phyloP scores from a whole-genome alignment of 2,113 vertebrate genomes.

The Chionomys nivalis region DNA sequence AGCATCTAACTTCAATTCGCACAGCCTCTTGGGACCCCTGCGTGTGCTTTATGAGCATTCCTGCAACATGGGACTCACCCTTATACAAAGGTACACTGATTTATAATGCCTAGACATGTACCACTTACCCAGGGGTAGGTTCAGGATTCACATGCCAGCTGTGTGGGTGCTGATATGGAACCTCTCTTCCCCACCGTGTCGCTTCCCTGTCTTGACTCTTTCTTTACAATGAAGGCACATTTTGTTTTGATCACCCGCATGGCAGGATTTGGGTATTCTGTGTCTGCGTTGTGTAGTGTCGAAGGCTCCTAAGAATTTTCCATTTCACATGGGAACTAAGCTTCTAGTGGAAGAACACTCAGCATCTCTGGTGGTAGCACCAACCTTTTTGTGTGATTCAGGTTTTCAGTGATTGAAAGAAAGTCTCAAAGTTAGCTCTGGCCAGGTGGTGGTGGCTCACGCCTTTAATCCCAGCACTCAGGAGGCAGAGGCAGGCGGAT shows the following conservation, averaged over 20 bases:
- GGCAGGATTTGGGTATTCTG: not conserved
- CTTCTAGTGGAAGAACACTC: not conserved
- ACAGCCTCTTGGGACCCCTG: not conserved
- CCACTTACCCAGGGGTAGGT: fast-evolving
- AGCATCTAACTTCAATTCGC: not conserved
- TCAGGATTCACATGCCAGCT: not conserved
- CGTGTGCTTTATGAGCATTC: not conserved
- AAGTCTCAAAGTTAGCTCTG: not conserved
- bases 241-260: not conserved
- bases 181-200: not conserved
- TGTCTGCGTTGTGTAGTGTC: not conserved
- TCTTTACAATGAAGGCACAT: not conserved
- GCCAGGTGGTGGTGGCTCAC: no score
- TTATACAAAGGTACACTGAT: not conserved
- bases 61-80: not conserved
- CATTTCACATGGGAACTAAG: not conserved
- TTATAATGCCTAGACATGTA: not conserved
- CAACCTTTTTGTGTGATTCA: not conserved
- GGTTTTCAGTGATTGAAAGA: not conserved
- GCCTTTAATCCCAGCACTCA: no score
- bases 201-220: not conserved
- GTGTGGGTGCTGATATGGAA: not conserved
- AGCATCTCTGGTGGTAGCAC: not conserved
- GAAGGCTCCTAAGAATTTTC: not conserved
- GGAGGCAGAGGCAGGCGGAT: no score